Base-by-base conservation (phyloP, 1,140 invertebrate genomes). In the Drosophila arawakana region DNA sequence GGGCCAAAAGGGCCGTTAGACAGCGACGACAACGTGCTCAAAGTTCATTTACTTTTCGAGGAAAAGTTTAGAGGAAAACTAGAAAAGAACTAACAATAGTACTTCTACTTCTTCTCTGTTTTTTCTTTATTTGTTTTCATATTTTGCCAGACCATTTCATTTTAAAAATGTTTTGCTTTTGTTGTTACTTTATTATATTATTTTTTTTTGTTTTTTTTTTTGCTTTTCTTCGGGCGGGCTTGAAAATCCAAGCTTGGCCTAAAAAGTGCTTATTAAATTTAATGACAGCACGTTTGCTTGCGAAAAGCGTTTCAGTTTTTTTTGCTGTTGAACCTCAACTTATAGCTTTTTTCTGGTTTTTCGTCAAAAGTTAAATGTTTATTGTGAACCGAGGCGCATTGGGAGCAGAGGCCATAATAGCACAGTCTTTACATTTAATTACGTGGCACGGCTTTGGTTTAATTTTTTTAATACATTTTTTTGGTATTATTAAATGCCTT, bases 231-330 rank as follows among this genome's bases (percentile, higher is more conserved):
- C 43, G 63, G 58, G 52, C 63, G 58, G 75, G 77, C 74, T 80
- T 72, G 46, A 72, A 86, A 82, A 88, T 78, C 78, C 84, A 78
- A 89, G 84, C 84, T 88, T 88, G 84, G 84, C 84, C 84, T 81
- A 81, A 89, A 86, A 84, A 90, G 77, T 72, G 83, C 80, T 90
- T 90, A 90, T 90, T 90, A 90, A 90, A 91, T 90, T 90, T 90
- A 90, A 90, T 90, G 88, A 90, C 88, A 84, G 88, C 88, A 91
- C 88, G 88, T 90, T 90, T 86, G 78, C 83, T 90, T 90, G 71
- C 88, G 76, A 90, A 90, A 90, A 90, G 80, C 80, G 78, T 84
- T 90, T 90, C 59, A 70, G 69, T 61, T 79, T 13, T 63, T 63
- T 66, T 67, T 75, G 58, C 73, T 66, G 57, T 57, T 75, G 59